Percentiles rank a stretch among this genome's conserved stretches.
phyloP scores from a whole-genome alignment of 2,113 vertebrate genomes.

The Dascyllus trimaculatus region DNA sequence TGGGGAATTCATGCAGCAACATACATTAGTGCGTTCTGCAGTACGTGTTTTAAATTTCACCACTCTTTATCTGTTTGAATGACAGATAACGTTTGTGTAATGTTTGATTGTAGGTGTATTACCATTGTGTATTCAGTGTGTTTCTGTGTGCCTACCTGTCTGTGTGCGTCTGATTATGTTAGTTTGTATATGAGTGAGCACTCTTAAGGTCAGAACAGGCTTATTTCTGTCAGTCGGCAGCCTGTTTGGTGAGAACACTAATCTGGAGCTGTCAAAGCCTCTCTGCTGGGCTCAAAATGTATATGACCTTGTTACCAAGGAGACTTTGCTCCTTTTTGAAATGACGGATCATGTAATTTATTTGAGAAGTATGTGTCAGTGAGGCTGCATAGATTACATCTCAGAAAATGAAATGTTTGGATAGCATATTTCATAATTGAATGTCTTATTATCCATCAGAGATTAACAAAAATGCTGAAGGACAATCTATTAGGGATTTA shows the following conservation, averaged over 20 bases:
- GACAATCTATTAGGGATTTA: constrained; percentile 23
- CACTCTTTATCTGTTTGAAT: constrained; percentile 8
- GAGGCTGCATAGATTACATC: constrained; percentile 9
- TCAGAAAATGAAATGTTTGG: constrained; percentile 14
- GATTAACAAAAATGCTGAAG: constrained; percentile 29
- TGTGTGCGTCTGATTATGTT: constrained; percentile 1
- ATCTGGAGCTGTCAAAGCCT: constrained; percentile 59
- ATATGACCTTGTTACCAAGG: constrained; percentile 48
- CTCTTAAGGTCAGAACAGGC: constrained; percentile 40
- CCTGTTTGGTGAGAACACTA: constrained; percentile 44
- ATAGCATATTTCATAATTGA: background rate
- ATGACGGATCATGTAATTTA: constrained; percentile 12
- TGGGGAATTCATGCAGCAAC: background rate
- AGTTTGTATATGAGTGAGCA: constrained; percentile 12
- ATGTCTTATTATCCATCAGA: constrained; percentile 17
- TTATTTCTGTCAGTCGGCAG: constrained; percentile 47
- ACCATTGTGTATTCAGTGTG: constrained; percentile 18
- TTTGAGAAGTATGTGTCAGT: constrained; percentile 36
- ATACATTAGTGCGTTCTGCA: background rate
- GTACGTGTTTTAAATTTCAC: background rate
- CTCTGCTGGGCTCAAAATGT: constrained; percentile 24
- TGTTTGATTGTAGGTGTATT: constrained; percentile 11
- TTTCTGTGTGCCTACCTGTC: constrained; percentile 17
- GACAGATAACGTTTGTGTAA: constrained; percentile 21
- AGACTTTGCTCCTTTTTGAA: constrained; percentile 29